Conservation (phyloP, 2,888 invertebrate species). For the Lasius platythorax region DNA sequence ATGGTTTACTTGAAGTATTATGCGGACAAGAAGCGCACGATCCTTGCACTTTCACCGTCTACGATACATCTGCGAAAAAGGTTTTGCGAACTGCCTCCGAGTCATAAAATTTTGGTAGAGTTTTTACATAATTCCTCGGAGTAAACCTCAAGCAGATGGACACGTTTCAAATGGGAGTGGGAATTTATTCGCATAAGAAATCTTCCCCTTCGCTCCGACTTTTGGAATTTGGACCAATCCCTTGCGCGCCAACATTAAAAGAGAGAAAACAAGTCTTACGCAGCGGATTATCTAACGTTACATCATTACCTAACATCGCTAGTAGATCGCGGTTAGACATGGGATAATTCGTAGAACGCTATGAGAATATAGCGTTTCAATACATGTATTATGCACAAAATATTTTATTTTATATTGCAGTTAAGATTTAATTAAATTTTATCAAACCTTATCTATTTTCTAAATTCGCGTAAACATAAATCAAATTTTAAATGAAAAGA, state of each 20-base stretch:
- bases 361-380: neutral
- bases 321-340: neutral
- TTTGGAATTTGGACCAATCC: neutral
- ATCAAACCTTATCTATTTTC: neutral
- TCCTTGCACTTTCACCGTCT: conserved; percentile 84
- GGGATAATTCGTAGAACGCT: neutral
- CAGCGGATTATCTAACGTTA: conserved; percentile 22
- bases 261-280: neutral
- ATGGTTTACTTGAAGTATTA: conserved; percentile 24
- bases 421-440: neutral
- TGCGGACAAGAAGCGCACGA: conserved; percentile 57
- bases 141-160: conserved; percentile 21
- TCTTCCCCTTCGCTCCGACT: neutral
- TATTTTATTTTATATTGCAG: neutral
- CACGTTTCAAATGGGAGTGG: neutral
- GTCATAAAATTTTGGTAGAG: conserved; percentile 77
- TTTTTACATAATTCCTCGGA: conserved; percentile 78
- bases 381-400: neutral
- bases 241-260: neutral
- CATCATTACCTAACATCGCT: neutral
- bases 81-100: conserved; percentile 70
- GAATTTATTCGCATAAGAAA: neutral
- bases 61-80: conserved; percentile 80
- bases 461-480: neutral
- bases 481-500: neutral